Conservation (phyloP, 2,797 vertebrate species). For the Muraenolepis orangiensis region DNA sequence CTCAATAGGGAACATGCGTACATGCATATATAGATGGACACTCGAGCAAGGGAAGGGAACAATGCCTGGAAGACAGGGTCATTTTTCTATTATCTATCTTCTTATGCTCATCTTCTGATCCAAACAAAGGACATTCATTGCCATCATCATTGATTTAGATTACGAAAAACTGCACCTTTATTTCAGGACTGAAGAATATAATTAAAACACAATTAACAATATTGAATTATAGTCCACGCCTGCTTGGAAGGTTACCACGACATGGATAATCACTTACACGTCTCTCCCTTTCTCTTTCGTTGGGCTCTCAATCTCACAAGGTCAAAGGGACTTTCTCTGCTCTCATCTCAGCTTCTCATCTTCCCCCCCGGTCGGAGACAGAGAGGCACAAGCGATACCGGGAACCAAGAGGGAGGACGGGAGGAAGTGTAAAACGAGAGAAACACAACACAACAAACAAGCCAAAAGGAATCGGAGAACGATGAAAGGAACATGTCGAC, state of each 20-base stretch:
- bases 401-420: not conserved
- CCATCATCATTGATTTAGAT: too few relatives aligned
- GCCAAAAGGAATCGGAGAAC: not conserved
- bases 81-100: too few relatives aligned
- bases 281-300: not conserved
- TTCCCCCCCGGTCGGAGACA: not conserved
- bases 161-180: not conserved
- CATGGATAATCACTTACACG: not conserved
- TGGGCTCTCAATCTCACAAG: not conserved
- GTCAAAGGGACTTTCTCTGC: not conserved
- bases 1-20: not conserved
- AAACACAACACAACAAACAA: not conserved
- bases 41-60: not conserved
- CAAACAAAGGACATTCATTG: not conserved
- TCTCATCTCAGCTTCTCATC: not conserved
- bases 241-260: not conserved
- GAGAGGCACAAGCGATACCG: not conserved
- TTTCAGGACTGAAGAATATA: not conserved
- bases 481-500: not conserved
- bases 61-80: not conserved
- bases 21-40: not conserved
- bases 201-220: slow-evolving; percentile 23
- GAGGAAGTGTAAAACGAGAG: not conserved
- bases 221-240: not conserved
- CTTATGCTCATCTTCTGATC: not conserved